Base-by-base conservation (phyloP, 2,113 vertebrate genomes). In the Apteryx owenii region DNA sequence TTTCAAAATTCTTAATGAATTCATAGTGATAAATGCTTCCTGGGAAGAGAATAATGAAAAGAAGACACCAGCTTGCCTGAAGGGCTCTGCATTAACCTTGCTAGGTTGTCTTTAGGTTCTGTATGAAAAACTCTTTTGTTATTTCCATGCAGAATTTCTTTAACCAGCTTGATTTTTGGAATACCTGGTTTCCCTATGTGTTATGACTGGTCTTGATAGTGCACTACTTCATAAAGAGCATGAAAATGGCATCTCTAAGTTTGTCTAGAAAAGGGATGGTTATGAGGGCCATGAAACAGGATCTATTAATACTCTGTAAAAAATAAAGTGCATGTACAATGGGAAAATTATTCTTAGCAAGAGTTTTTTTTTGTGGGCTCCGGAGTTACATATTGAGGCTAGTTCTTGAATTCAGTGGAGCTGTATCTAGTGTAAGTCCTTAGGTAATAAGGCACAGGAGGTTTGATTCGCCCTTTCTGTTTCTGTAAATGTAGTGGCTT, bases 1-100 rank as follows among this genome's bases (percentile, higher is more conserved):
- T 81, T 92, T 85, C 21, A 88, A 88, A 79, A 51, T 65, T 94
- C 91, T 95, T 93, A 95, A 85, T 91, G 93, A 93, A 78, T 95
- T 90, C 54, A 70, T 28, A 75, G 75, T 75, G 89, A 85, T 85
- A 91, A 95, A 91, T 77, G 46, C 33, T 96, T 96, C 82, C 85
- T 84, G 77, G 79, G 82, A 71, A 94, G 82, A 79, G 26, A 97
- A 85, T 86, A 96, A 95, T 53, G 65, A 81, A 76, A 72, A 60
- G 51, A 83, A 88, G 76, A n/a, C 1, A 9, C 69, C 48, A 76
- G 65, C 46, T 81, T 86, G 76, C 79, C 93, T 53, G 76, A 80
- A 88, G 76, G 71, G 50, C 79, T 81, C 56, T 53, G 51, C 54
- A 68, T 91, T 90, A 88, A 83, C 85, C 72, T 95, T 90, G 91